Evolutionary conservation across 2,797 vertebrate genomes (phyloP).

Genomic region (Oceanodroma leucorhoa): DNA sequence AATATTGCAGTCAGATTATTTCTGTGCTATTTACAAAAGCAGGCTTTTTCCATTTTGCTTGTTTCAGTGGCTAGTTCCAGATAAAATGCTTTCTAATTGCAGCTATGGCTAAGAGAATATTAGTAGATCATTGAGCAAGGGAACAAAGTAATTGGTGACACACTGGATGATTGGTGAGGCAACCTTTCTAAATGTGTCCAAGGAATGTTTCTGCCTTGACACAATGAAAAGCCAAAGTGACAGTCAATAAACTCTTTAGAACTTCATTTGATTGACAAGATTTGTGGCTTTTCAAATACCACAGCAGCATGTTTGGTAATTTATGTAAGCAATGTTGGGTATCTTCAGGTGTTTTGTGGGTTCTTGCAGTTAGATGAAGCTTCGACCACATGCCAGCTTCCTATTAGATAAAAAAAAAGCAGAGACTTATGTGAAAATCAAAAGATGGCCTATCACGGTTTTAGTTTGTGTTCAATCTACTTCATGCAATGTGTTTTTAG

Average conservation of each 20-base stretch:
- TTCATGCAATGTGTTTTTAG: background rate
- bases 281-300: conserved; percentile 57
- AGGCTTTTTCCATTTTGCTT: background rate
- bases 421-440: background rate
- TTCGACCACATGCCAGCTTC: background rate
- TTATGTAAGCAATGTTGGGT: conserved; percentile 39
- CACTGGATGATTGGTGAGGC: conserved; percentile 55
- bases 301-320: background rate
- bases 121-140: background rate
- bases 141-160: conserved; percentile 44
- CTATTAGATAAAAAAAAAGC: background rate
- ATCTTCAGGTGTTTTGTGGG: conserved; percentile 3
- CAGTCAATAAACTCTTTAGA: conserved; percentile 53
- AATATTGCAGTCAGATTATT: background rate
- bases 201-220: conserved; percentile 67
- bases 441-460: background rate
- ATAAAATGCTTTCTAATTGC: background rate
- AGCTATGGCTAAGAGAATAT: background rate
- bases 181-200: conserved; percentile 68
- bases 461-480: background rate
- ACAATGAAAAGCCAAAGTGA: conserved; percentile 46
- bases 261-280: conserved; percentile 65
- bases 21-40: background rate
- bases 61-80: background rate
- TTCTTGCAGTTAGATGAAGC: background rate